Base-by-base conservation (phyloP, 2,888 invertebrate species). In the Scrobipalpa costella region DNA sequence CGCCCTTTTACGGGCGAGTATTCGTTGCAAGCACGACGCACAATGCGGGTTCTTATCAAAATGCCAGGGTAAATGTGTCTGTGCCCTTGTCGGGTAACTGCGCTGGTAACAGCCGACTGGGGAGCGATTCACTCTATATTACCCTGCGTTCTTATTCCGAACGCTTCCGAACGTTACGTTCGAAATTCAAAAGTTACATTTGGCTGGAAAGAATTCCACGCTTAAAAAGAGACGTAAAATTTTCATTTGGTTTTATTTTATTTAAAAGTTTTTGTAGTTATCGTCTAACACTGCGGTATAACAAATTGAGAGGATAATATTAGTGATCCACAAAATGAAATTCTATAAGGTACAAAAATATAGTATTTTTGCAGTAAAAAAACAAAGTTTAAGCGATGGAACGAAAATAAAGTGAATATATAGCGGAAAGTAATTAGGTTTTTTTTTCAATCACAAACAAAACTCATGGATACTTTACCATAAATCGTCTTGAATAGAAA, bases 111-210 rank as follows among this genome's bases (percentile, higher is more conserved):
- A 72, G 79, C 72, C 83, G 79, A 67, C 88, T 71, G 67, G 87
- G 88, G 88, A 85, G 78, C 83, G 69, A 79, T 86, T 79, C 59
- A 62, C 76, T 73, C 71, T 75, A 74, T 80, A 79, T 82, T 81
- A 80, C 83, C 80, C 69, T 49, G 67, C 66, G 68, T 81, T 80
- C 83, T 78, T 79, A 77, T 75, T 75, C 69, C 77, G 70, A 72
- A 73, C 74, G 78, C 61, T 36, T 40, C 17, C 38, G 36, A 49
- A 73, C 71, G 75, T 76, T 74, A 33, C 59, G 57, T 59, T 69
- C 73, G 71, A 80, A 82, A 79, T 81, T 82, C 77, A 73, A 82
- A 85, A 81, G 81, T 34, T 33, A 33, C 33, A 55, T 34, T 55
- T 55, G 55, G 19, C 50, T 50, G 50, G 19, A 17, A 50, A 50